Evolutionary conservation across 2,797 vertebrate species (phyloP).

Genomic region (Buceros bicornis): DNA sequence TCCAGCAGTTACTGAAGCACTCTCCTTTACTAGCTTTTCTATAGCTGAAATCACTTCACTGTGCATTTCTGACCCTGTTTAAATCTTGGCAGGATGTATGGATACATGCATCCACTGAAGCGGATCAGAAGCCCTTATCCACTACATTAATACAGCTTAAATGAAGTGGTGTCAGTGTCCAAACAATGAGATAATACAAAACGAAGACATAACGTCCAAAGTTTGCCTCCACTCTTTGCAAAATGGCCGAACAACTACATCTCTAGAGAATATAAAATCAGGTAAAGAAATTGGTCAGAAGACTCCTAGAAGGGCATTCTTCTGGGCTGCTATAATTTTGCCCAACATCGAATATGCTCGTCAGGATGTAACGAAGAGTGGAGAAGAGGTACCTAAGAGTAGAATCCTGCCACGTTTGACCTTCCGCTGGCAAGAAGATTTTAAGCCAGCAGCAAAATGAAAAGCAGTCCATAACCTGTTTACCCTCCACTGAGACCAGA

Average conservation of each 20-base stretch:
- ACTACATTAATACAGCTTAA: not conserved
- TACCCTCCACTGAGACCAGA: not conserved
- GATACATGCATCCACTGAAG: not conserved
- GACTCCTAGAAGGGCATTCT: not conserved
- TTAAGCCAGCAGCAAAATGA: not conserved
- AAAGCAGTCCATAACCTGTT: not conserved
- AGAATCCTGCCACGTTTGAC: not conserved
- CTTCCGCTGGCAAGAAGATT: not conserved
- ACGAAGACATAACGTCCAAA: not conserved
- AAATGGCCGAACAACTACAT: not conserved
- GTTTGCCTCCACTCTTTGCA: not conserved
- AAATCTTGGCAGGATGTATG: not conserved
- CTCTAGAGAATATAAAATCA: not conserved
- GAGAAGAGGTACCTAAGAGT: not conserved
- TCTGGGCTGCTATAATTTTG: not conserved
- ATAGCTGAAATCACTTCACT: not conserved
- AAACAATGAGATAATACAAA: not conserved
- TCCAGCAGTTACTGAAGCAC: not conserved
- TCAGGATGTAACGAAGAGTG: not conserved
- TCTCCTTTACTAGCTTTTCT: not conserved
- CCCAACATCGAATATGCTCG: not conserved
- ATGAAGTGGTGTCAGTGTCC: not conserved
- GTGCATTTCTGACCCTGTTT: not conserved
- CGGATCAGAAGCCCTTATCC: not conserved
- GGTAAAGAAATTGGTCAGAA: not conserved